Evolutionary conservation across 1,140 invertebrate genomes (phyloP), one percentile per base, ranked within the genome.

Genomic region (Harpegnathos saltator): DNA sequence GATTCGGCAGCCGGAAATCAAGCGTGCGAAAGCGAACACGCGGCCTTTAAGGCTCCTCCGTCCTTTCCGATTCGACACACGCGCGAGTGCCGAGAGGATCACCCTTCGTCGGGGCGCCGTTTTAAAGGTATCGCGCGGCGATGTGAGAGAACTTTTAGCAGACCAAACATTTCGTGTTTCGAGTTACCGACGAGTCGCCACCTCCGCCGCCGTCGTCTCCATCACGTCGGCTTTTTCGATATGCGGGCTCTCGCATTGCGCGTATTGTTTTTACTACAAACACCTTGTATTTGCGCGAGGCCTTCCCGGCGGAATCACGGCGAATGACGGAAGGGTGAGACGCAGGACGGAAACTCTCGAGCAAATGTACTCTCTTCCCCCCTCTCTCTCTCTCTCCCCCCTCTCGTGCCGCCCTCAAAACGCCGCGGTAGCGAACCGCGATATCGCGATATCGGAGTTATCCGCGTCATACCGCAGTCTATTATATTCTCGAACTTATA

Each of bases 141-240:
- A 59, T 26, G 66, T 29, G 85, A 88, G 88, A 89, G 77, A 82
- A 92, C 93, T 93, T 91, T 93, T 91, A 93, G 89, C 78, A 90
- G 90, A 85, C 88, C 90, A 93, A 94, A 94, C 86, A 93, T 88
- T 78, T 84, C 81, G 68, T 89, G 90, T 85, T 83, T 91, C 92
- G 85, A 82, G 62, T 91, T 92, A 91, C 90, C 83, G 19, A 22
- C 78, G n/a, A n/a, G n/a, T n/a, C n/a, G n/a, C n/a, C n/a, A n/a
- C 1, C 33, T 1, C 33, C 33, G 52, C 56, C 58, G 63, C 52
- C 58, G 24, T 58, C 77, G 63, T 72, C 38, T 38, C 12, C 52
- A 29, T 68, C n/a, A n/a, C 44, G 77, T 38, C 15, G 68, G 66
- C 85, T 80, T 12, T 56, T 63, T 63, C 78, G 73, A 75, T 44